Conservation (phyloP, 2,888 invertebrate genomes). For the Theretra japonica region DNA sequence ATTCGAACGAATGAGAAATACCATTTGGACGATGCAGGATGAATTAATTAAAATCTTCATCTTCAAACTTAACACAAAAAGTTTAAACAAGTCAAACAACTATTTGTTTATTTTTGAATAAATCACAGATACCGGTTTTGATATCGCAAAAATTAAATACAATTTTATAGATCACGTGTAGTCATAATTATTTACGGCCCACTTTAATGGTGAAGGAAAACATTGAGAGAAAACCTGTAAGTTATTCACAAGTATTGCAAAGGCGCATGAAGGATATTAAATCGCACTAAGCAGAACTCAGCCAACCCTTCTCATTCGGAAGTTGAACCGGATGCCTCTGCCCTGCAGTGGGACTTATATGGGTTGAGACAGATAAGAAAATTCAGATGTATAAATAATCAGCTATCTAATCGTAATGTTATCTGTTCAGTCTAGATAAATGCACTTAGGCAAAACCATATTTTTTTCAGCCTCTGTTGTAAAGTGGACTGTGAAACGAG, state of each 20-base stretch:
- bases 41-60: neutral
- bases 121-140: neutral
- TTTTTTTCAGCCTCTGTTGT: neutral
- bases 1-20: neutral
- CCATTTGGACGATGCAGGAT: slow-evolving; percentile 6
- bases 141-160: neutral
- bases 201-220: no score
- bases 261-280: no score
- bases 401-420: slow-evolving; percentile 14
- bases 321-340: no score
- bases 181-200: neutral
- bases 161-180: neutral
- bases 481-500: no score
- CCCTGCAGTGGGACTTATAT: no score
- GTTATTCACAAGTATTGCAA: no score
- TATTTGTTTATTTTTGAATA: neutral
- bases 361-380: neutral
- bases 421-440: slow-evolving; percentile 2
- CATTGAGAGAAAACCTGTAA: no score
- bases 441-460: neutral
- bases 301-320: no score
- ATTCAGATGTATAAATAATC: neutral
- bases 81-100: neutral
- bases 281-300: no score
- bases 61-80: neutral